Percentiles rank a stretch among this genome's conserved stretches.
These are phyloP conservation scores for Augochlorella aurata DNA, from an alignment of 2,888 invertebrate genomes.

Conservation along the genomic window DNA sequence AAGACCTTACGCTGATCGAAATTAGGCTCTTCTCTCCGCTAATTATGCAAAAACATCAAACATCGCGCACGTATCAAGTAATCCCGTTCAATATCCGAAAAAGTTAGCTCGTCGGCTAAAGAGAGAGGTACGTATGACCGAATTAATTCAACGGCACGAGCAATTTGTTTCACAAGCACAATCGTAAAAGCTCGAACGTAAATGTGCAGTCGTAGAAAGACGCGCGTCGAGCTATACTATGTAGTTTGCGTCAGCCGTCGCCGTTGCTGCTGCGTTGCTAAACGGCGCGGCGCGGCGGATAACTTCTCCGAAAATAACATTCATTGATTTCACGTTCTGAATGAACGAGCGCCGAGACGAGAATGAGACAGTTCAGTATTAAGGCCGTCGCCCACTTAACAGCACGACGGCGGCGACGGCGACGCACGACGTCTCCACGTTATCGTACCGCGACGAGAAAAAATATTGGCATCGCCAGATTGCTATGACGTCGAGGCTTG, in stretches of 20 bases:
- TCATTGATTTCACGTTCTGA: conserved; percentile 74
- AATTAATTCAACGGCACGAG: conserved; percentile 1
- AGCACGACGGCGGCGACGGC: no score
- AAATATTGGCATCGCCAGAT: neutral
- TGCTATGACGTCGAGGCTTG: neutral
- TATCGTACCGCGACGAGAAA: neutral
- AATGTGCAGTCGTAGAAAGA: neutral
- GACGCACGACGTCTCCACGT: neutral
- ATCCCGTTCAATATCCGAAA: neutral
- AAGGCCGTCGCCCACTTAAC: conserved; percentile 7
- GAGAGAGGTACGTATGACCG: neutral
- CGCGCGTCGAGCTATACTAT: conserved; percentile 10
- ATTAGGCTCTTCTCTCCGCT: no score
- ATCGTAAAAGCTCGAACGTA: neutral
- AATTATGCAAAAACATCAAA: neutral
- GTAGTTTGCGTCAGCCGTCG: conserved; percentile 27
- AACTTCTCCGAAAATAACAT: conserved; percentile 71
- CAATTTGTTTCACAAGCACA: conserved; percentile 7
- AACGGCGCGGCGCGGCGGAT: conserved; percentile 22
- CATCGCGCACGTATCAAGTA: neutral
- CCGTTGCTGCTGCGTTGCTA: conserved; percentile 7
- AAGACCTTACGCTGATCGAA: no score
- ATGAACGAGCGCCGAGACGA: conserved; percentile 58
- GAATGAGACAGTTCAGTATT: conserved; percentile 62
- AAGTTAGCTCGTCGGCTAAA: neutral